Conservation (phyloP, 2,113 vertebrate genomes). For the Daphoenositta chrysoptera region DNA sequence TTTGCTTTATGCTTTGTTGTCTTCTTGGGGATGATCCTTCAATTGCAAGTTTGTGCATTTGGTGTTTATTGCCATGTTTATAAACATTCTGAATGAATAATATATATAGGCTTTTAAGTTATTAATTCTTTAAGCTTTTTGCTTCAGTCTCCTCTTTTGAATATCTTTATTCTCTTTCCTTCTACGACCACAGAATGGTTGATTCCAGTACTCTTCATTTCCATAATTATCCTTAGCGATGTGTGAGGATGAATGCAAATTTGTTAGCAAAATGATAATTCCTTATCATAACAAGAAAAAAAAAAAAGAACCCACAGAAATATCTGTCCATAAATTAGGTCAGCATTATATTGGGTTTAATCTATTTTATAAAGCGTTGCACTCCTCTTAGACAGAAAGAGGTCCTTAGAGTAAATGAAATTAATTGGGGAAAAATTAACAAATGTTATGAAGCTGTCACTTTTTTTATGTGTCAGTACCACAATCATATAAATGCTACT, state of each 20-base stretch:
- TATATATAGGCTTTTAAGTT: not conserved
- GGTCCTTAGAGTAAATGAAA: slow-evolving; percentile 25
- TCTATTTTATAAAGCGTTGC: not conserved
- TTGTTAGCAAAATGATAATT: slow-evolving; percentile 13
- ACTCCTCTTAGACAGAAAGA: not conserved
- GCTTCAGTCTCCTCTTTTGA: not conserved
- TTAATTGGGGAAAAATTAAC: slow-evolving; percentile 20
- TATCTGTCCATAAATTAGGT: slow-evolving; percentile 46
- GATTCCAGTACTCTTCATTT: not conserved
- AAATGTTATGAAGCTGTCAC: slow-evolving; percentile 4
- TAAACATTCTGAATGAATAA: not conserved
- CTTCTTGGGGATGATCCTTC: not conserved
- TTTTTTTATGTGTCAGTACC: not conserved
- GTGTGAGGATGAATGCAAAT: not conserved
- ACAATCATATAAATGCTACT: not conserved
- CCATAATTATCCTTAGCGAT: not conserved
- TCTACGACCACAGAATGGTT: not conserved
- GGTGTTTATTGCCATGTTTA: not conserved
- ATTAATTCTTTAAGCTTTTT: not conserved
- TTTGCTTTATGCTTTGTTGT: not conserved
- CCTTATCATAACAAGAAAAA: not conserved
- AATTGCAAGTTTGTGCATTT: not conserved
- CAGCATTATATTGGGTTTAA: slow-evolving; percentile 14
- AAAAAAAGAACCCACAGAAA: not conserved
- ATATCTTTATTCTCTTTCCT: not conserved